Conservation (phyloP, 2,888 invertebrate species). For the Toxonevra muliebris region DNA sequence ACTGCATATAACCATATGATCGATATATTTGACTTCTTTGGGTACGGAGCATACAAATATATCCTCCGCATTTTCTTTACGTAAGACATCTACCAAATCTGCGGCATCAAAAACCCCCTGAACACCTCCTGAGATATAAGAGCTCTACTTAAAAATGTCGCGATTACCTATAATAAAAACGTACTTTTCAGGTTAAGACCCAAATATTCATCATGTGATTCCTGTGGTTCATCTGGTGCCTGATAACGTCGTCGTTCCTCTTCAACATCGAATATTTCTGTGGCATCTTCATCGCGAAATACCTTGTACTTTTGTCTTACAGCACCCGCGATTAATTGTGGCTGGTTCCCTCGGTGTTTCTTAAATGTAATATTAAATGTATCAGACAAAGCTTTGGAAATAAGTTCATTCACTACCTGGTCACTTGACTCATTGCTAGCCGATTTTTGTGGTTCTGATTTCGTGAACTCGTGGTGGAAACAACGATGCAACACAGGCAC, state of each 20-base stretch:
- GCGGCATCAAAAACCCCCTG: constrained; percentile 89
- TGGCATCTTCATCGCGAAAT: constrained; percentile 76
- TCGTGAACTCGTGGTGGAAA: constrained; percentile 59
- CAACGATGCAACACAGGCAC: constrained; percentile 48
- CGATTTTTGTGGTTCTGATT: constrained; percentile 40
- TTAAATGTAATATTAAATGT: too few species aligned
- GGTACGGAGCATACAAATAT: constrained; percentile 85
- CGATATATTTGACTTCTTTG: constrained; percentile 78
- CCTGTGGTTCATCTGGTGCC: constrained; percentile 49
- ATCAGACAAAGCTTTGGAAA: too few species aligned
- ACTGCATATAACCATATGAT: constrained; percentile 84
- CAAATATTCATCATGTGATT: constrained; percentile 64
- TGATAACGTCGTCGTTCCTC: constrained; percentile 69
- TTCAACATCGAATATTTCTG: constrained; percentile 76
- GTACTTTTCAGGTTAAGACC: constrained; percentile 69
- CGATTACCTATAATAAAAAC: constrained; percentile 46
- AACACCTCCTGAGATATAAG: constrained; percentile 73
- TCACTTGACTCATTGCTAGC: not conserved
- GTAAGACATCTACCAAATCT: constrained; percentile 80
- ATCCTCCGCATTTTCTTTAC: constrained; percentile 79
- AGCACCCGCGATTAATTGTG: constrained; percentile 61
- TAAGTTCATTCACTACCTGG: not conserved
- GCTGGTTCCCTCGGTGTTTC: too few species aligned
- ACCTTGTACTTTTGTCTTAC: constrained; percentile 73
- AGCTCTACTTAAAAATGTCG: not conserved